Conservation (phyloP, 2,888 invertebrate species). For the Hermaeophaga mercurialis region DNA sequence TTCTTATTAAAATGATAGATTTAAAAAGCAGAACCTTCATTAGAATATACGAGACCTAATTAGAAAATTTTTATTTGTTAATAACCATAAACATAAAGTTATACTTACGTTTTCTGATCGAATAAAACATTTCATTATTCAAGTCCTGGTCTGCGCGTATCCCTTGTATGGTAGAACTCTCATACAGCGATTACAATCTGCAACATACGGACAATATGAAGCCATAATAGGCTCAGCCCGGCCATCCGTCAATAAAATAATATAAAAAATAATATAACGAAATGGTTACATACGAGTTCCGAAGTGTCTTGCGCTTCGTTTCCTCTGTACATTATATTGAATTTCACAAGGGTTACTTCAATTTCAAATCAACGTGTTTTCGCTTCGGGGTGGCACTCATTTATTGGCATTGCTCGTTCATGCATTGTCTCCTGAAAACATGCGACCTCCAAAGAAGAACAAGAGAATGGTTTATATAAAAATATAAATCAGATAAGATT, state of each 20-base stretch:
- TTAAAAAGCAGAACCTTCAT: too few relatives aligned
- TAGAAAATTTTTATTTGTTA: too few relatives aligned
- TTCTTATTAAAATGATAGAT: slow-evolving; percentile 12
- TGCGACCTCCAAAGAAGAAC: too few relatives aligned
- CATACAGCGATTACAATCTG: slow-evolving; percentile 25
- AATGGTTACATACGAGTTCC: slow-evolving; percentile 34
- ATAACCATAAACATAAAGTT: too few relatives aligned
- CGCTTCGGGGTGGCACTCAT: slow-evolving; percentile 17
- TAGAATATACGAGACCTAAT: too few relatives aligned
- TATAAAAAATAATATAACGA: slow-evolving; percentile 38
- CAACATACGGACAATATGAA: slow-evolving; percentile 37
- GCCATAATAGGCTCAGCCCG: slow-evolving; percentile 34
- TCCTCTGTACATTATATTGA: slow-evolving; percentile 29
- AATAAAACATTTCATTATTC: too few relatives aligned
- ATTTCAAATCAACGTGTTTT: slow-evolving; percentile 34
- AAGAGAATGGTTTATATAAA: too few relatives aligned
- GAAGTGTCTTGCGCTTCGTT: slow-evolving; percentile 33
- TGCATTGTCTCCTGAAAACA: too few relatives aligned
- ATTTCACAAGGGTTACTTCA: slow-evolving; percentile 40
- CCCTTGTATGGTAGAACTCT: slow-evolving; percentile 21
- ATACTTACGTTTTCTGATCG: too few relatives aligned
- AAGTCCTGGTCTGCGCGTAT: slow-evolving; percentile 24
- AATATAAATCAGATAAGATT: too few relatives aligned
- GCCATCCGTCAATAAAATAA: slow-evolving; percentile 36
- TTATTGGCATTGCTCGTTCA: too few relatives aligned